Evolutionary conservation across 2,113 vertebrate genomes (phyloP).

Genomic region (Centropus bengalensis): DNA sequence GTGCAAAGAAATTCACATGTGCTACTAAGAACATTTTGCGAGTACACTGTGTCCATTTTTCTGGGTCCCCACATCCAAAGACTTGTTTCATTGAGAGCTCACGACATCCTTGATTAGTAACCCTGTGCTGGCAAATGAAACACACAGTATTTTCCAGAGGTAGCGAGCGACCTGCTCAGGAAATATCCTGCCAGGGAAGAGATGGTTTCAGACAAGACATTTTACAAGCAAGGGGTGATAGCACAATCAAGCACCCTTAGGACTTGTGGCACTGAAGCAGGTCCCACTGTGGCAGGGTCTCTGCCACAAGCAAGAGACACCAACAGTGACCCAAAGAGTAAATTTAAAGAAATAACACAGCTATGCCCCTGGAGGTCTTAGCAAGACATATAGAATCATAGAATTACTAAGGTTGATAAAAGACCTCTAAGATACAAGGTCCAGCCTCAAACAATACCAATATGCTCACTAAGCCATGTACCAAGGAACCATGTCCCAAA

Average conservation of each 20-base stretch:
- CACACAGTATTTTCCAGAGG: not conserved
- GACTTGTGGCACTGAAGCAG: not conserved
- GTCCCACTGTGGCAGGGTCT: not conserved
- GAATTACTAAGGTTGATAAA: no score
- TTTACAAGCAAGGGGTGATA: not conserved
- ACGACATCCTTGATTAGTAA: constrained; percentile 82
- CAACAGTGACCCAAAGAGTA: not conserved
- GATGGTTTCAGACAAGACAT: not conserved
- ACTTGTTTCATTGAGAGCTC: constrained; percentile 84
- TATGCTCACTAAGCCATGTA: no score
- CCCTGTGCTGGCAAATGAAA: rapidly evolving
- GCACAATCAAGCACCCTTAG: not conserved
- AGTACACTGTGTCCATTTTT: constrained; percentile 87
- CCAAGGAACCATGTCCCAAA: no score
- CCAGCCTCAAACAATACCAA: no score
- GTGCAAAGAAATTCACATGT: constrained; percentile 93
- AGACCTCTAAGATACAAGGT: no score
- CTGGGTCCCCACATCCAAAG: constrained; percentile 76
- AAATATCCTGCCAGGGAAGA: not conserved
- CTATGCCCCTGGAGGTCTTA: rapidly evolving
- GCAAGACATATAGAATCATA: not conserved
- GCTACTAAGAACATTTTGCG: constrained; percentile 87
- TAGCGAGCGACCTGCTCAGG: not conserved
- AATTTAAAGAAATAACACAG: not conserved
- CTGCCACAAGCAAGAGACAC: not conserved